Percentiles rank a stretch among this genome's conserved stretches.
Conservation (phyloP, 2,113 vertebrate species). For the Aspiorhynchus laticeps region DNA sequence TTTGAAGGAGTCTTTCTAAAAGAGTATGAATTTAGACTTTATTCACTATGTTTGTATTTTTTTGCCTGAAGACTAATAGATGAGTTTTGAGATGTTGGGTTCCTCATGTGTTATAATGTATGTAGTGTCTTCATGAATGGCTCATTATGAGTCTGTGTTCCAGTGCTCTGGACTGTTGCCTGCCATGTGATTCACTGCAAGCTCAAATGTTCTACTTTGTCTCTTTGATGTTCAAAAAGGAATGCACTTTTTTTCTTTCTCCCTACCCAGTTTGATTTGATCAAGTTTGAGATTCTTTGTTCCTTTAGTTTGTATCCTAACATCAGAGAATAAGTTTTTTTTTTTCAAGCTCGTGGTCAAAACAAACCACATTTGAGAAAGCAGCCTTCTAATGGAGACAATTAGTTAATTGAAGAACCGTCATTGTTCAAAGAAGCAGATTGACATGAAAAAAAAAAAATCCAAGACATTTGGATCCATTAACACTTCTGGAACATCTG, state of each 20-base stretch:
- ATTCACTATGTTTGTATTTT: slow-evolving; percentile 14
- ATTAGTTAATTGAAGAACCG: not conserved
- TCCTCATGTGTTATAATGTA: slow-evolving; percentile 42
- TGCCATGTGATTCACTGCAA: slow-evolving; percentile 67
- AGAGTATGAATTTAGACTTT: slow-evolving; percentile 17
- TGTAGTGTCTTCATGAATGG: slow-evolving; percentile 66
- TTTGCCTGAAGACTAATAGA: slow-evolving; percentile 36
- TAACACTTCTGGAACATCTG: not conserved
- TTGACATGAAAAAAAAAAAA: not conserved
- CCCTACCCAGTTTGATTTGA: slow-evolving; percentile 23
- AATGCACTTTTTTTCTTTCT: slow-evolving; percentile 29
- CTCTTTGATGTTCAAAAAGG: slow-evolving; percentile 61
- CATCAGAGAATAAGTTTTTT: not conserved
- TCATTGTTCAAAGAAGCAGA: not conserved
- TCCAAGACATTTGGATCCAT: not conserved
- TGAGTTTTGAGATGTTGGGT: slow-evolving; percentile 25
- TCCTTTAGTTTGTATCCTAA: slow-evolving; percentile 40
- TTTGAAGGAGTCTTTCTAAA: not conserved
- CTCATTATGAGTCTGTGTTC: slow-evolving; percentile 63
- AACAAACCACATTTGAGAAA: not conserved
- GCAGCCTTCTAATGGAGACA: not conserved
- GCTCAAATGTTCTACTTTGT: slow-evolving; percentile 52
- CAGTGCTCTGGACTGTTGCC: slow-evolving; percentile 46
- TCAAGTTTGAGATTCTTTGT: slow-evolving; percentile 33
- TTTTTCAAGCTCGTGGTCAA: not conserved